These are phyloP conservation scores for Labeo catla DNA, from an alignment of 2,113 vertebrate genomes.

Conservation along the genomic window DNA sequence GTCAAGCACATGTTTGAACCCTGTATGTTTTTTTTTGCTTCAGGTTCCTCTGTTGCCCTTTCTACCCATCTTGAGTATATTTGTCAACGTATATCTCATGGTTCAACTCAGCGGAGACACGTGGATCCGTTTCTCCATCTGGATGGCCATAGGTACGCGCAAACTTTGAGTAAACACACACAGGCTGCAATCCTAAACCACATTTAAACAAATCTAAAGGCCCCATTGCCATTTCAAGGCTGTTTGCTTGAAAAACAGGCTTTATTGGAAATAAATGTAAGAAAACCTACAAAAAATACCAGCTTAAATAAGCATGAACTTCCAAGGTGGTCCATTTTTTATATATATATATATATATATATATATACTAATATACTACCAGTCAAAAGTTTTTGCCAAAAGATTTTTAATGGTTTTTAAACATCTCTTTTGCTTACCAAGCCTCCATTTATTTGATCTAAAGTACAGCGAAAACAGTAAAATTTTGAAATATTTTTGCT, in stretches of 20 bases:
- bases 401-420: no score
- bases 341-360: no score
- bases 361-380: no score
- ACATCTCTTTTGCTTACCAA: no score
- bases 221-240: not conserved
- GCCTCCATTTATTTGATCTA: no score
- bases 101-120: conserved; percentile 93
- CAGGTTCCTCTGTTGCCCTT: conserved; percentile 93
- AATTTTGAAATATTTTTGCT: no score
- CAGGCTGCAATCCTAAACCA: not conserved
- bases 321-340: not conserved
- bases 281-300: not conserved
- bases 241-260: not conserved
- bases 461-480: no score
- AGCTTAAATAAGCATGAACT: not conserved
- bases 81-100: conserved; percentile 98
- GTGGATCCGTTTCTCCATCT: conserved; percentile 94
- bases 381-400: no score
- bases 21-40: conserved; percentile 23
- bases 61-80: conserved; percentile 91
- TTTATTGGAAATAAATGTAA: not conserved
- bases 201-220: conserved; percentile 7
- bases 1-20: conserved; percentile 39
- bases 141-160: conserved; percentile 93
- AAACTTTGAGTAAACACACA: not conserved